Evolutionary conservation across 2,888 invertebrate species (phyloP), one percentile per base, ranked within the genome.

Genomic region (Sylvicola cinctus): DNA sequence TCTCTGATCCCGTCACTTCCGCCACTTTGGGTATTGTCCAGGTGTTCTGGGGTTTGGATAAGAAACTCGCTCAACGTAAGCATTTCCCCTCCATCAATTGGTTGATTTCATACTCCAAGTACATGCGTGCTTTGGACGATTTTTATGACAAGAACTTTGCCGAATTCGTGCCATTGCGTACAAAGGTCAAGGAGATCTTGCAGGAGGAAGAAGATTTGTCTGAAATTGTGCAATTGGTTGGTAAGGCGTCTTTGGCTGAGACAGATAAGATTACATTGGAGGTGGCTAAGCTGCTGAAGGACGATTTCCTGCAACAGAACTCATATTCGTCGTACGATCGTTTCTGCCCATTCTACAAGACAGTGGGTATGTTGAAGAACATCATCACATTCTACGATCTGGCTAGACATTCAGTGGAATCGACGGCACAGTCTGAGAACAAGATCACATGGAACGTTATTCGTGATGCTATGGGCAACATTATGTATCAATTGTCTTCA

Each of bases 61-160:
- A 96, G 64, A 96, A 95, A 57, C 69, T 96, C 40, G 96, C 96
- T 2, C 98, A 99, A 65, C 73, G 98, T 46, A 98, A 98, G 60
- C 98, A 98, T 66, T 98, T 98, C 74, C 98, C 98, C 39, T 93
- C 95, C 46, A 91, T 98, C 66, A 99, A 98, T 65, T 99, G 98
- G 98, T 77, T 98, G 49, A 96, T 98, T 61, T 95, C 93, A 2
- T 88, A 88, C 73, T 90, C 90, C 60, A 99, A 99, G 68, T 99
- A 99, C 66, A 84, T 87, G 68, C 77, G 95, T 41, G 91, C 96
- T 34, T 67, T 99, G 49, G 98, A 99, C 51, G 98, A 99, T 55
- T 98, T 90, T 68, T 99, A 99, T 54, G 98, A 99, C 60, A 95
- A 95, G 65, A 87, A 88, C 66, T 93, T 84, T 68, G 68, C 74